A percentile compares a stretch with the other conserved stretches of the same genome.
phyloP scores from a whole-genome alignment of 1,140 invertebrate genomes.

The Drosophila leontia region DNA sequence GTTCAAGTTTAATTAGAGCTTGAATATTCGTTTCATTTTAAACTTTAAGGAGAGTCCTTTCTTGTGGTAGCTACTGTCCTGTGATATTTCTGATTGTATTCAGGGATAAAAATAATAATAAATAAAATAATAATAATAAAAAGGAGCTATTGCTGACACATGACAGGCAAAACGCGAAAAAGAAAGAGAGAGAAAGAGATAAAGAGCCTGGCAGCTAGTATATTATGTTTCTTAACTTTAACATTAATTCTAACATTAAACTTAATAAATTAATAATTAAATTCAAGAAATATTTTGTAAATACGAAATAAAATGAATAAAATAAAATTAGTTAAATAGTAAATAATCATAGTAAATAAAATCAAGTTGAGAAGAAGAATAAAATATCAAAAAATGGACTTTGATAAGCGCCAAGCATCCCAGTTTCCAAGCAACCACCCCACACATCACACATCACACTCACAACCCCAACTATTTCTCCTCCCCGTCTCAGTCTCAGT shows the following conservation, averaged over 20 bases:
- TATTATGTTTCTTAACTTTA: no score
- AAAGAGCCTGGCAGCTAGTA: no score
- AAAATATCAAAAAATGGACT: conserved; percentile 13
- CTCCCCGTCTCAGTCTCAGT: not conserved
- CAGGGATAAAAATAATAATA: not conserved
- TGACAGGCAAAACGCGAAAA: not conserved
- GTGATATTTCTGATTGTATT: not conserved
- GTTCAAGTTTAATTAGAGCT: not conserved
- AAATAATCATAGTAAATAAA: conserved; percentile 11
- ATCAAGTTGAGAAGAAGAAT: conserved; percentile 14
- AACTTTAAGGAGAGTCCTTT: not conserved
- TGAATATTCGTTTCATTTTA: not conserved
- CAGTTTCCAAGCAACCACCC: not conserved
- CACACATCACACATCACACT: not conserved
- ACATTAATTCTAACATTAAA: not conserved
- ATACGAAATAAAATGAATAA: no score
- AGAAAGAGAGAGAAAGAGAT: not conserved
- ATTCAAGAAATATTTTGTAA: no score
- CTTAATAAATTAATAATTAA: not conserved
- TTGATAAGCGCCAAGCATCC: conserved; percentile 11
- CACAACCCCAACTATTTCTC: not conserved
- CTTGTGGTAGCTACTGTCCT: not conserved
- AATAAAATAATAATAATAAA: no score
- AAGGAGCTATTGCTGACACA: not conserved
- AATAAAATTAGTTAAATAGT: not conserved